Evolutionary conservation across 2,113 vertebrate species (phyloP).

Genomic region (Chaetodon trifascialis): DNA sequence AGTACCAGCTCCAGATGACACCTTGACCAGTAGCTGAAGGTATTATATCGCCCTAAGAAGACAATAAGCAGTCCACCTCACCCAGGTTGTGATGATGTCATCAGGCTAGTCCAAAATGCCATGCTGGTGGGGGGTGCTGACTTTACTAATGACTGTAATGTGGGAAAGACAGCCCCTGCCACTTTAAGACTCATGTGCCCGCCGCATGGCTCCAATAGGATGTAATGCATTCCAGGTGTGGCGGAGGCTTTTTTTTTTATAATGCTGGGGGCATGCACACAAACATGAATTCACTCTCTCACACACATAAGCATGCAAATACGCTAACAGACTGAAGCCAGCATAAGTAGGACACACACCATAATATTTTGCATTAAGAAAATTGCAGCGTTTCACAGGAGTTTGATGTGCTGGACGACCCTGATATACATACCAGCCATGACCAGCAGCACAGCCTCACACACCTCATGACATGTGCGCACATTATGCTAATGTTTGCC

Average conservation of each 20-base stretch:
- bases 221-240: conserved; percentile 80
- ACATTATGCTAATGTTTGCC: not conserved
- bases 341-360: not conserved
- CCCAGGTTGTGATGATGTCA: conserved; percentile 59
- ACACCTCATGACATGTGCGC: conserved; percentile 10
- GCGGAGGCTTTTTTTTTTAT: not conserved
- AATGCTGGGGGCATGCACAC: conserved; percentile 5
- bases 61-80: conserved; percentile 12
- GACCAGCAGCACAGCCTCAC: conserved; percentile 20
- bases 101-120: conserved; percentile 20
- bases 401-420: not conserved
- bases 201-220: conserved; percentile 59
- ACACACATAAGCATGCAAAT: not conserved
- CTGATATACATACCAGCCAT: not conserved
- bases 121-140: conserved; percentile 31
- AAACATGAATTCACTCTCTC: not conserved
- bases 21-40: not conserved
- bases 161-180: conserved; percentile 62
- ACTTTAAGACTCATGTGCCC: conserved; percentile 75
- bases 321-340: conserved; percentile 2
- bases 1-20: not conserved
- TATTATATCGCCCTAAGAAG: not conserved
- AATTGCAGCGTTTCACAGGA: not conserved
- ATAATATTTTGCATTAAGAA: not conserved
- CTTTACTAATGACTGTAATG: conserved; percentile 69